phyloP scores from a whole-genome alignment of 2,888 invertebrate species.

The Rugalucina vietnamica region DNA sequence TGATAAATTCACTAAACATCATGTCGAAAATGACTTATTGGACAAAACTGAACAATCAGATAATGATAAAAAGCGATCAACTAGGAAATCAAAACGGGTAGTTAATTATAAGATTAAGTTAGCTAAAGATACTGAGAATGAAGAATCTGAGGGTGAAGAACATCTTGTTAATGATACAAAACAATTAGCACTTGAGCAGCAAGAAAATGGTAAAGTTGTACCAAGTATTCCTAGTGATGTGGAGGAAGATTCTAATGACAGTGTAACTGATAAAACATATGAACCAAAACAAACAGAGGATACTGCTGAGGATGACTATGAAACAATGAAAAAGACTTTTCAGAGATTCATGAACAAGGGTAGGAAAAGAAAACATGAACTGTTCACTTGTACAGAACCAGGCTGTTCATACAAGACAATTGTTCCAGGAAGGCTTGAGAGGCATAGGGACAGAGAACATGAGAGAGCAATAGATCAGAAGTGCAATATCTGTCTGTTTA shows the following conservation, averaged over 20 bases:
- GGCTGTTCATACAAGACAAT: slow-evolving; percentile 66
- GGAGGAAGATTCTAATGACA: slow-evolving; percentile 33
- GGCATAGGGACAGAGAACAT: slow-evolving; percentile 69
- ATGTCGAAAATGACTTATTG: not conserved
- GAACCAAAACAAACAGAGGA: not conserved
- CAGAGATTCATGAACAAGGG: not conserved
- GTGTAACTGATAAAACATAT: not conserved
- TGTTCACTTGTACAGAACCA: not conserved
- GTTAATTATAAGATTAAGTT: no score
- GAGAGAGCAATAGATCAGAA: slow-evolving; percentile 61
- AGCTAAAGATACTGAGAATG: no score
- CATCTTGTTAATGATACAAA: not conserved
- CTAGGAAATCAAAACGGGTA: no score
- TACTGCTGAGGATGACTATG: not conserved
- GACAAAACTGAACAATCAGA: not conserved
- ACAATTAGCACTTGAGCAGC: not conserved
- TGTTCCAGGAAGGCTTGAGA: slow-evolving; percentile 56
- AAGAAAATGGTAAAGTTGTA: slow-evolving; percentile 3
- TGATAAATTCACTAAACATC: no score
- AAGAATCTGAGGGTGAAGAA: no score
- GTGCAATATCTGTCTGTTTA: slow-evolving; percentile 88
- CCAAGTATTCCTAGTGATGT: slow-evolving; percentile 11
- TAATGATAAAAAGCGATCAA: not conserved
- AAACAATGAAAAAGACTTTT: not conserved
- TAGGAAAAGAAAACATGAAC: not conserved